A percentile compares a stretch with the other conserved stretches of the same genome.
phyloP scores from a whole-genome alignment of 1,140 invertebrate species.

The Brachionus sp. region DNA sequence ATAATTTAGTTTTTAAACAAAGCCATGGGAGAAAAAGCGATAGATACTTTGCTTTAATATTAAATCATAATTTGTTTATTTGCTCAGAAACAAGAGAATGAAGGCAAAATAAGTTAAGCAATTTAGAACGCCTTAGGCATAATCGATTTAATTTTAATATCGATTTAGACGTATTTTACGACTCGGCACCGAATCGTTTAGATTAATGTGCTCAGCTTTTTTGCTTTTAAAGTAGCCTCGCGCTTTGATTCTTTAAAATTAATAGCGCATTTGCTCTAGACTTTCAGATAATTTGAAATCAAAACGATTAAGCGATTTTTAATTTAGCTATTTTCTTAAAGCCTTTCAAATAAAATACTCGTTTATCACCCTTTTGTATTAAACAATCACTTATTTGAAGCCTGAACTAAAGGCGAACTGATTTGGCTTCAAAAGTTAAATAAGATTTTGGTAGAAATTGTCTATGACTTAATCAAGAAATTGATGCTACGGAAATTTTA shows the following conservation, averaged over 20 bases:
- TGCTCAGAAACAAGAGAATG: neutral
- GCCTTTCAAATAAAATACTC: neutral
- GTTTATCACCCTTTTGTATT: neutral
- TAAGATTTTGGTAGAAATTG: too few relatives aligned
- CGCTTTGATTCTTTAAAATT: slow-evolving; percentile 1
- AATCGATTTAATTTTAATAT: neutral
- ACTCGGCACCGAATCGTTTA: neutral
- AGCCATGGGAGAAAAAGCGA: neutral
- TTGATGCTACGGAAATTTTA: too few relatives aligned
- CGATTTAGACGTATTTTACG: neutral
- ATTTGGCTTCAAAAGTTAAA: too few relatives aligned
- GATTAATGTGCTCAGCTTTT: slow-evolving; percentile 7
- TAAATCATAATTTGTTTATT: neutral
- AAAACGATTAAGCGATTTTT: slow-evolving; percentile 15
- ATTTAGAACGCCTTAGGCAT: neutral
- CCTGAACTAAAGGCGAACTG: neutral
- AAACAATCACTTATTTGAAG: neutral
- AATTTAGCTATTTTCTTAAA: neutral
- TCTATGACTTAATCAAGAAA: too few relatives aligned
- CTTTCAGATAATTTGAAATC: slow-evolving; percentile 7
- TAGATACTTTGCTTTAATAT: neutral
- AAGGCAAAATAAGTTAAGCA: neutral
- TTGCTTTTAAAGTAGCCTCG: neutral
- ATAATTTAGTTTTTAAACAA: neutral
- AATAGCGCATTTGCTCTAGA: slow-evolving; percentile 1